Evolutionary conservation across 2,797 vertebrate genomes (phyloP).

Genomic region (Pitangus sulphuratus): DNA sequence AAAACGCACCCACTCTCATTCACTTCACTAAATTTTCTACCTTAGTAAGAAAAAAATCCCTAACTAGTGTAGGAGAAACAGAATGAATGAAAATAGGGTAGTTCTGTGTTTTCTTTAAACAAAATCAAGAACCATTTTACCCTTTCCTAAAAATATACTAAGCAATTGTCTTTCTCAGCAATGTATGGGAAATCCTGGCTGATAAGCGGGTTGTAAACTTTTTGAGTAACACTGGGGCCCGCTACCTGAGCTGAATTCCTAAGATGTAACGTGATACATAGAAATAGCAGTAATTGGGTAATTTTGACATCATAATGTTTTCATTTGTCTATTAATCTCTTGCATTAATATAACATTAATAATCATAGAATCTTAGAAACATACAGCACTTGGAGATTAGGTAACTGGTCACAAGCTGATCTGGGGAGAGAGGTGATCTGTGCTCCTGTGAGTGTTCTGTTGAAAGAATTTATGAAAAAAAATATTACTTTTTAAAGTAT

Average conservation of each 20-base stretch:
- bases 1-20: background rate
- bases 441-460: conserved; percentile 91
- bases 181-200: background rate
- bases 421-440: conserved; percentile 86
- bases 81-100: background rate
- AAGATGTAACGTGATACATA: background rate
- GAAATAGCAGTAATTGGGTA: background rate
- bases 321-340: conserved; percentile 33
- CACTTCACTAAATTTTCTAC: background rate
- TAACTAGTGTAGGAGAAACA: background rate
- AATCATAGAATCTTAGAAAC: conserved; percentile 60
- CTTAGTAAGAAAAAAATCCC: background rate
- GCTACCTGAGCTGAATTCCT: background rate
- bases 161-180: background rate
- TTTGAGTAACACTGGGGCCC: background rate
- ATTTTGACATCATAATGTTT: conserved; percentile 16
- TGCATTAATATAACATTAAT: conserved; percentile 21
- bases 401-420: conserved; percentile 87
- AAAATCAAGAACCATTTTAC: background rate
- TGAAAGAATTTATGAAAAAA: conserved; percentile 66
- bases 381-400: conserved; percentile 91
- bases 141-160: background rate
- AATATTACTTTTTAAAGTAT: background rate
- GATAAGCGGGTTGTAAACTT: background rate
- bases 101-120: background rate